phyloP scores from a whole-genome alignment of 2,888 invertebrate species.

The Zeuzera pyrina region DNA sequence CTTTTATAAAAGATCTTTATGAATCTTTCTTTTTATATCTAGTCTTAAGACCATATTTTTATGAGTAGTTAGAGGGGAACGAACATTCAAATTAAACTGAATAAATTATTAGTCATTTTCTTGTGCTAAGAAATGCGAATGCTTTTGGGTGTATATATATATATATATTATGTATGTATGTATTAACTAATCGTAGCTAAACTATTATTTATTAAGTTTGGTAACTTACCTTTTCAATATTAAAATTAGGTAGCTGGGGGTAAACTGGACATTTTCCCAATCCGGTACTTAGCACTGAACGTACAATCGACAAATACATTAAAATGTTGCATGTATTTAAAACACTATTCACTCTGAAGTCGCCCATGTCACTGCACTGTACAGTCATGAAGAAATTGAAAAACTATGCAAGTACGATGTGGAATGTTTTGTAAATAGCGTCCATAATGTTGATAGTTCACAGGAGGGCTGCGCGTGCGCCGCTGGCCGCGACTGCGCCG shows the following conservation, averaged over 20 bases:
- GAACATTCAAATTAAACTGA: too few species aligned
- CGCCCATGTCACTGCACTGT: slow-evolving; percentile 42
- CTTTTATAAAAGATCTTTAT: too few species aligned
- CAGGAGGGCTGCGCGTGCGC: slow-evolving; percentile 6
- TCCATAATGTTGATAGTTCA: slow-evolving; percentile 6
- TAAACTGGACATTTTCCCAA: slow-evolving; percentile 80
- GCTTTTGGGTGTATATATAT: too few species aligned
- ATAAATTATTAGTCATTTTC: too few species aligned
- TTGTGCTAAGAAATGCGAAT: too few species aligned
- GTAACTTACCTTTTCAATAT: slow-evolving; percentile 76
- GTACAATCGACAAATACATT: slow-evolving; percentile 31
- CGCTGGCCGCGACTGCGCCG: slow-evolving; percentile 6
- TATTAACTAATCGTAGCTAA: too few species aligned
- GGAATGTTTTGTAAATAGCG: slow-evolving; percentile 9
- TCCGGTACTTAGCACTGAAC: slow-evolving; percentile 55
- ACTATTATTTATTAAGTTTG: too few species aligned
- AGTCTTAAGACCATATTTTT: too few species aligned
- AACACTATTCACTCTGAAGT: slow-evolving; percentile 37
- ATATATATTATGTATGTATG: too few species aligned
- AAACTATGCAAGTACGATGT: neutral
- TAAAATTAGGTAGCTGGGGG: slow-evolving; percentile 76
- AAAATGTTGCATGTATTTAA: slow-evolving; percentile 22
- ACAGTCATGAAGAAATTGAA: slow-evolving; percentile 3
- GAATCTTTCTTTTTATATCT: too few species aligned
- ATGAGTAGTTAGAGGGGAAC: too few species aligned